Evolutionary conservation across 2,113 vertebrate species (phyloP).

Genomic region (Piprites chloris): DNA sequence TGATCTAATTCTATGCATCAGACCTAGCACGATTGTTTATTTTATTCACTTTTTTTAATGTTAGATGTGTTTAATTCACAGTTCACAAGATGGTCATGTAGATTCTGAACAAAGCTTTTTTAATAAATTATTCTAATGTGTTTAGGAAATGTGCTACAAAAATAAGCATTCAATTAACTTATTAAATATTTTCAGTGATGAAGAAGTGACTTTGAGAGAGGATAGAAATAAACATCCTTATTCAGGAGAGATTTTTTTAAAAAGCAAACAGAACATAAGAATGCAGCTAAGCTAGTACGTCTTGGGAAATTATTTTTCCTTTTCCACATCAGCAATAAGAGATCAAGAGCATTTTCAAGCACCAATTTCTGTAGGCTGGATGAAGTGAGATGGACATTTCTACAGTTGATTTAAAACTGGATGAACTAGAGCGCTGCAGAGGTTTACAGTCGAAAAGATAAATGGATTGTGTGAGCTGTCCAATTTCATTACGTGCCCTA

Average conservation of each 20-base stretch:
- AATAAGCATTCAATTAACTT: constrained; percentile 18
- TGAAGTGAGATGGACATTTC: constrained; percentile 51
- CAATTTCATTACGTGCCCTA: constrained; percentile 50
- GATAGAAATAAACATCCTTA: constrained; percentile 16
- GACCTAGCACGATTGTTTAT: neutral
- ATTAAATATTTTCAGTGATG: neutral
- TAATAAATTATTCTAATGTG: neutral
- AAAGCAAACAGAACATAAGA: constrained; percentile 6
- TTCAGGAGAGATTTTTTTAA: constrained; percentile 13
- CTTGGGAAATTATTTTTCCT: constrained; percentile 40
- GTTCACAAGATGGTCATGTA: neutral
- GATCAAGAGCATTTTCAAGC: constrained; percentile 46
- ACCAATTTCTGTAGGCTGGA: constrained; percentile 20
- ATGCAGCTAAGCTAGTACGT: neutral
- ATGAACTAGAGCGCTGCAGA: constrained; percentile 46
- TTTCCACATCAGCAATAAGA: constrained; percentile 26
- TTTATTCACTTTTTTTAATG: neutral
- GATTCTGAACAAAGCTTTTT: neutral
- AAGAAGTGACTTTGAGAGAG: neutral
- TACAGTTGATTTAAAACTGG: constrained; percentile 59
- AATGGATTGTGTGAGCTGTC: constrained; percentile 62
- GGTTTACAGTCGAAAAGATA: constrained; percentile 42
- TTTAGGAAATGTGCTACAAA: neutral
- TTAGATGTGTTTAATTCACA: neutral
- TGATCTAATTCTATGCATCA: neutral